Percentiles rank a stretch among this genome's conserved stretches.
Conservation (phyloP, 53 echinoderm and acorn worm genomes). For the Luidia sarsii region DNA sequence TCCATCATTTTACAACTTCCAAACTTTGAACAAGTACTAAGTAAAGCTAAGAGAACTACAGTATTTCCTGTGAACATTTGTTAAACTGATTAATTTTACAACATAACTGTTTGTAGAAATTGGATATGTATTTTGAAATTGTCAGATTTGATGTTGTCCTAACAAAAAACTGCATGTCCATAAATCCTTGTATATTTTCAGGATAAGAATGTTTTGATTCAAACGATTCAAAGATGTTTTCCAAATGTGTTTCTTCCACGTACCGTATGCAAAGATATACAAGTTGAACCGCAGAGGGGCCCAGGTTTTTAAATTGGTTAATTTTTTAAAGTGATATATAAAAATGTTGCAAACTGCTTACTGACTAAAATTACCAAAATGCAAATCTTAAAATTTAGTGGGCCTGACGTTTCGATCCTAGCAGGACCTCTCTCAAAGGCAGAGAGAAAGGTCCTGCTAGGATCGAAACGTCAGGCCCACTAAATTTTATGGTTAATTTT, state of each 20-base stretch:
- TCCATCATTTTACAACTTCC: constrained; percentile 1
- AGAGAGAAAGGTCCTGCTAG: too few relatives aligned
- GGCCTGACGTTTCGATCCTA: too few relatives aligned
- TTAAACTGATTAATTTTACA: not conserved
- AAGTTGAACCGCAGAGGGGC: too few relatives aligned
- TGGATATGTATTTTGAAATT: constrained; percentile 45
- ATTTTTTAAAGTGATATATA: too few relatives aligned
- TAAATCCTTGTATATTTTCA: constrained; percentile 45
- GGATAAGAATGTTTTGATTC: constrained; percentile 13
- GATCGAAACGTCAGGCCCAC: too few relatives aligned
- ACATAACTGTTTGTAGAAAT: constrained; percentile 23
- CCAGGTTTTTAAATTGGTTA: not conserved
- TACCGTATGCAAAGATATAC: too few relatives aligned
- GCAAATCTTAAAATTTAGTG: too few relatives aligned
- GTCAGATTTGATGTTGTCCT: constrained; percentile 24
- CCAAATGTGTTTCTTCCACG: constrained; percentile 35
- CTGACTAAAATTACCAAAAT: too few relatives aligned
- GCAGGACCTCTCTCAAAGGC: too few relatives aligned
- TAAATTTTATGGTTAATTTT: too few relatives aligned
- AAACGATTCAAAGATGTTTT: not conserved
- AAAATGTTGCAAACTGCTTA: too few relatives aligned
- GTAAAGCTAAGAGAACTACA: constrained; percentile 1
- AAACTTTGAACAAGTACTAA: constrained; percentile 52
- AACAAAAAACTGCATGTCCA: constrained; percentile 6
- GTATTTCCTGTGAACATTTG: not conserved